phyloP scores from a whole-genome alignment of 2,113 vertebrate genomes.

The Stigmatopora argus region DNA sequence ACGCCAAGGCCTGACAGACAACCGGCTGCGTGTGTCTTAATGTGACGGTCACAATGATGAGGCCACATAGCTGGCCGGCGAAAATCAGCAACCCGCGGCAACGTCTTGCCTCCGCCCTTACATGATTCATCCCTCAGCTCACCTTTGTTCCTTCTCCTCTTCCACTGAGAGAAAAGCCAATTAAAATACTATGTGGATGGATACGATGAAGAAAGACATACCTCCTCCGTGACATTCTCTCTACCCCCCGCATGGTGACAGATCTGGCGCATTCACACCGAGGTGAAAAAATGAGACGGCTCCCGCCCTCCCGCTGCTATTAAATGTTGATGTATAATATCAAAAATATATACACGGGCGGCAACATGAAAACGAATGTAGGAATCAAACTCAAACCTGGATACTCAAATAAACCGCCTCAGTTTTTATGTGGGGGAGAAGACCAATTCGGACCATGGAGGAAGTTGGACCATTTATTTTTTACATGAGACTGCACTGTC shows the following conservation, averaged over 20 bases:
- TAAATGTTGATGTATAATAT: slow-evolving; percentile 63
- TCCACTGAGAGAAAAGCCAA: slow-evolving; percentile 53
- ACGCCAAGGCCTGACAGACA: slow-evolving; percentile 17
- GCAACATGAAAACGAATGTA: slow-evolving; percentile 18
- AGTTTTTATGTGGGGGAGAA: slow-evolving; percentile 10
- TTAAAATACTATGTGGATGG: slow-evolving; percentile 75
- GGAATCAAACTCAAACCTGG: slow-evolving; percentile 29
- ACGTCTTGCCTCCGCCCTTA: slow-evolving; percentile 27
- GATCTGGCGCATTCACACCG: slow-evolving; percentile 63
- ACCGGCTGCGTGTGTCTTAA: slow-evolving; percentile 21
- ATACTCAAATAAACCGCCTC: slow-evolving; percentile 23
- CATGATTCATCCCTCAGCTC: slow-evolving; percentile 61
- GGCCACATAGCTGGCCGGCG: slow-evolving; percentile 55
- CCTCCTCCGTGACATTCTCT: slow-evolving; percentile 62
- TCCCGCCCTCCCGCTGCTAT: slow-evolving; percentile 47
- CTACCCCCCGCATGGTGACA: slow-evolving; percentile 61
- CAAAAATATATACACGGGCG: slow-evolving; percentile 29
- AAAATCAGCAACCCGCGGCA: slow-evolving; percentile 61
- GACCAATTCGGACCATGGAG: neutral
- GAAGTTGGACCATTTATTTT: slow-evolving; percentile 2
- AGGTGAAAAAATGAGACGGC: slow-evolving; percentile 45
- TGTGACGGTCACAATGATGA: slow-evolving; percentile 42
- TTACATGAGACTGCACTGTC: neutral
- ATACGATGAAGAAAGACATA: slow-evolving; percentile 70
- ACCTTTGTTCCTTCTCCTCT: slow-evolving; percentile 45